phyloP scores from a whole-genome alignment of 2,797 vertebrate species.

The Benthosema pterotum region DNA sequence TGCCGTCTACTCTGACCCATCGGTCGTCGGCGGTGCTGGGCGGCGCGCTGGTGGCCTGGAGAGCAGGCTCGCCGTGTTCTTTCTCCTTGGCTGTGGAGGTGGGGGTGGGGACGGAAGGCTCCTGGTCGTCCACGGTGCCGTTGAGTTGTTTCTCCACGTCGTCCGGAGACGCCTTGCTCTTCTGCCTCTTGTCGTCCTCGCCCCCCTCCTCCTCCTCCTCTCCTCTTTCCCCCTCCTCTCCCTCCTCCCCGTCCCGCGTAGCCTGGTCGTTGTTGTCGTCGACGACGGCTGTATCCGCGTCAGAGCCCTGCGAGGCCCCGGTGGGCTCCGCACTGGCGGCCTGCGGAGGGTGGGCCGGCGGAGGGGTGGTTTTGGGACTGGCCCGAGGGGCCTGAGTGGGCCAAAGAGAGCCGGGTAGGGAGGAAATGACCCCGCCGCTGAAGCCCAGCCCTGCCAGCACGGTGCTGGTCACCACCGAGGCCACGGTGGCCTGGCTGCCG shows the following conservation, averaged over 20 bases:
- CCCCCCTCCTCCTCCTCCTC: conserved; percentile 83
- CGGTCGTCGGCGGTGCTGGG: conserved; percentile 44
- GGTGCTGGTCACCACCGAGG: conserved; percentile 96
- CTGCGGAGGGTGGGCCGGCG: conserved; percentile 70
- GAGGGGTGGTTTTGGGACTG: conserved; percentile 71
- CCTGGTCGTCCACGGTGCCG: conserved; percentile 65
- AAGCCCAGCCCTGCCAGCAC: conserved; percentile 95
- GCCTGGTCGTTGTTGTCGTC: conserved; percentile 78
- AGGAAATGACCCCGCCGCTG: conserved; percentile 92
- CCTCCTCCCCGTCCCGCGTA: conserved; percentile 69
- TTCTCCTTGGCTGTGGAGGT: conserved; percentile 80
- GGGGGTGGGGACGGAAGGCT: conserved; percentile 71
- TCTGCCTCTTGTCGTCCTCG: conserved; percentile 84
- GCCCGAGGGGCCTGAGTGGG: conserved; percentile 85
- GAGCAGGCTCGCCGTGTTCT: conserved; percentile 52
- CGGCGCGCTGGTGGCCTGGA: conserved; percentile 37
- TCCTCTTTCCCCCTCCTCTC: conserved; percentile 79
- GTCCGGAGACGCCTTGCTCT: conserved; percentile 73
- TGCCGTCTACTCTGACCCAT: conserved; percentile 15
- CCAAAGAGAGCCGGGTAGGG: conserved; percentile 93
- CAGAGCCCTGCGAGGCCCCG: conserved; percentile 72
- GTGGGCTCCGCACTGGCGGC: conserved; percentile 82
- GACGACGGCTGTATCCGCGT: conserved; percentile 74
- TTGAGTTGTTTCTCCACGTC: conserved; percentile 59
- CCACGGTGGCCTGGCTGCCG: conserved; percentile 94